Base-by-base conservation (phyloP, 2,888 invertebrate genomes). In the Tenthredo livida region DNA sequence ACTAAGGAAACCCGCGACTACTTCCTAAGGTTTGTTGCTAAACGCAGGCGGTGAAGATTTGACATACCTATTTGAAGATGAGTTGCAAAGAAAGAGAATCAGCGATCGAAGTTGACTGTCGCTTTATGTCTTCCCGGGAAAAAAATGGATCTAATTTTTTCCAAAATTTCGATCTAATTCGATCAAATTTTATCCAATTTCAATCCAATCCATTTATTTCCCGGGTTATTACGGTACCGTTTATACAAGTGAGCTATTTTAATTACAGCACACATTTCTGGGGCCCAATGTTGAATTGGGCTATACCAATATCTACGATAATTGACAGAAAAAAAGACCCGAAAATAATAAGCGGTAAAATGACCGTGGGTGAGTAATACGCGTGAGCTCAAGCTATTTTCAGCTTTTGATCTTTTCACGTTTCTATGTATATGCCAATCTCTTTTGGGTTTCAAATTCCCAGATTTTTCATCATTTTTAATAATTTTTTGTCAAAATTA, bases 231-330 rank as follows among this genome's bases (percentile, higher is more conserved):
- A 25, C 33, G 33, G 33, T 33, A 33, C 15, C 5, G 12, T 67
- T 33, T 6, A 6, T 67, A 17, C 17, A 33, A 33, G n/a, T 25
- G 25, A 75, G 5, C 12, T 65, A 29, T 85, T 82, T 33, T 84
- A 86, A 86, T 94, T 95, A 75, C 93, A 98, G 98, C 94, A 97
- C 98, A 86, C 99, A 99, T 94, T 99, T 99, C 94, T 99, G 99
- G 99, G 99, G 99, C 58, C 99, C 99, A 85, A 96, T 98, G 82
- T 98, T 99, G 72, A 99, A 99, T 93, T 99, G 99, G 99, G 98
- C 98, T 37, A 97, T 99, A 91, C 99, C 99, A 17, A 91, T 99
- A 89, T 99, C 99, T 77, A 98, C 99, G 9, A 94, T 99, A 86
- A 96, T 97, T 86, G 99, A 99, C 93, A 96, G 96, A 86, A 95